phyloP scores from a whole-genome alignment of 2,888 invertebrate genomes.

The Acanthosepion esculentum region DNA sequence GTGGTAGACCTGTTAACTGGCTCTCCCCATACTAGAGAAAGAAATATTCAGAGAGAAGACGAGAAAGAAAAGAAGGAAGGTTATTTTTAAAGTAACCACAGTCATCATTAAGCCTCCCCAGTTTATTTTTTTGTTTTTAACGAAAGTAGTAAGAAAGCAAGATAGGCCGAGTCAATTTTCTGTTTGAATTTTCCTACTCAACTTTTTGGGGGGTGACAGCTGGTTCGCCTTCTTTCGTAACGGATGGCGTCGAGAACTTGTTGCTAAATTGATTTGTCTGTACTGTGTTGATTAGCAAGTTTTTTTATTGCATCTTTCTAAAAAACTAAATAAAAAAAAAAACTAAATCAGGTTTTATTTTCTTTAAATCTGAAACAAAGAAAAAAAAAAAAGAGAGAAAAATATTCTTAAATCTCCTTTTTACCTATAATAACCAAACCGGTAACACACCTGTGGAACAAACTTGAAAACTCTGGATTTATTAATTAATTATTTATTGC shows the following conservation, averaged over 20 bases:
- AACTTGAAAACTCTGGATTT: no score
- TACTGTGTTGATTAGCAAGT: background rate
- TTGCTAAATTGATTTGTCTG: background rate
- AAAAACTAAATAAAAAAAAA: background rate
- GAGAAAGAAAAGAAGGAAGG: background rate
- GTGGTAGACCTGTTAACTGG: background rate
- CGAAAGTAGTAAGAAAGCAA: no score
- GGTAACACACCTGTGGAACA: no score
- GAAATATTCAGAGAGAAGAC: background rate
- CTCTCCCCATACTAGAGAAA: background rate
- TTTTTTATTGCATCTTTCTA: background rate
- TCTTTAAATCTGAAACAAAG: background rate
- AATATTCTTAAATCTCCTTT: no score
- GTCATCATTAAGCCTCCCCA: background rate
- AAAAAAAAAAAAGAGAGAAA: background rate
- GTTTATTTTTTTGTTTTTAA: no score
- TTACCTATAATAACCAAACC: no score
- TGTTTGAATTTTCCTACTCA: background rate
- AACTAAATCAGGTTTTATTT: background rate
- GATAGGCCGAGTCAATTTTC: background rate
- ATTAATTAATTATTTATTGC: no score
- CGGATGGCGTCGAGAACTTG: background rate
- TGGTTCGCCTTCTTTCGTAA: background rate
- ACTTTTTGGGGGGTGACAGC: background rate
- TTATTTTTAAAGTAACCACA: background rate